phyloP scores from a whole-genome alignment of 2,113 vertebrate genomes.

The Grammomys dolichurus region DNA sequence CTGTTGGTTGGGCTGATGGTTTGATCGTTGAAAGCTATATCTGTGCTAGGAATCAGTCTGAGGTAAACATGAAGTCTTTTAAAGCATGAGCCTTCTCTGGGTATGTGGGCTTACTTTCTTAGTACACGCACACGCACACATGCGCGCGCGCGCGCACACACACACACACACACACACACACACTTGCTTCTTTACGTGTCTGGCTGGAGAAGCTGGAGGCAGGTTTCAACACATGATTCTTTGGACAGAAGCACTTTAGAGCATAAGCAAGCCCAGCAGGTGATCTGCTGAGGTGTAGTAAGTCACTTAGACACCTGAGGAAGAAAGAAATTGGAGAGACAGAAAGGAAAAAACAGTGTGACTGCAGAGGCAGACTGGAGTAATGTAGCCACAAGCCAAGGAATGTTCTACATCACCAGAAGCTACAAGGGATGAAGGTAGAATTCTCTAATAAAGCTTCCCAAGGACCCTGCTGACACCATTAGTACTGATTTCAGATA shows the following conservation, averaged over 20 bases:
- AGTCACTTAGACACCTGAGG: not conserved
- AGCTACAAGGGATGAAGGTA: not conserved
- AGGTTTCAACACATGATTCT: not conserved
- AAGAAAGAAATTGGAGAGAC: not conserved
- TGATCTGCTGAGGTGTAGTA: not conserved
- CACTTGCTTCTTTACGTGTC: not conserved
- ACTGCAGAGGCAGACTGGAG: not conserved
- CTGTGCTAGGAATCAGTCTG: not conserved
- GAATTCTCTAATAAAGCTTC: not conserved
- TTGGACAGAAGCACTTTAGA: not conserved
- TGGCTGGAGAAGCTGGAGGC: not conserved
- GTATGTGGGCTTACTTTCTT: not conserved
- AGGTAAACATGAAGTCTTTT: not conserved
- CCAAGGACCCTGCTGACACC: not conserved
- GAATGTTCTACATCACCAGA: not conserved
- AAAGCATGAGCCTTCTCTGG: not conserved
- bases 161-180: not conserved
- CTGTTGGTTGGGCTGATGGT: not conserved
- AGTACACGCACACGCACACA: not conserved
- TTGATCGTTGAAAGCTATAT: not conserved
- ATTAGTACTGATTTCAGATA: not conserved
- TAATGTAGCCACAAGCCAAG: too few relatives aligned
- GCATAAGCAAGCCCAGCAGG: not conserved
- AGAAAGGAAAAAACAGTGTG: not conserved
- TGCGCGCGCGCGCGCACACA: too few relatives aligned